phyloP scores from a whole-genome alignment of 2,888 invertebrate genomes.

The Agrotis ipsilon region DNA sequence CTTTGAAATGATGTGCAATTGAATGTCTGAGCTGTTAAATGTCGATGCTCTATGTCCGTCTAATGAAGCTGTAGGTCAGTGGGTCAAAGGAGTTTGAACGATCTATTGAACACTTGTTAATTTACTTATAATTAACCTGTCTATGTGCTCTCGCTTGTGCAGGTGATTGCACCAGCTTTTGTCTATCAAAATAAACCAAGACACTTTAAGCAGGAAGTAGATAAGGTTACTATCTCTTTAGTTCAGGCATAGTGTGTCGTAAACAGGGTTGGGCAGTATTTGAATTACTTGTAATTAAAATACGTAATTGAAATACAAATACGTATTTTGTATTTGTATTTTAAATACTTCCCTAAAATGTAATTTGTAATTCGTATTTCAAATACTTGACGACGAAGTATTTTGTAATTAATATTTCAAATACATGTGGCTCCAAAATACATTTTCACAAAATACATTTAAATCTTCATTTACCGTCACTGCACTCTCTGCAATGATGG shows the following conservation, averaged over 20 bases:
- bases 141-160: slow-evolving; percentile 2
- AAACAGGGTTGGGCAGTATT: slow-evolving; percentile 23
- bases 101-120: slow-evolving; percentile 25
- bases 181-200: background rate
- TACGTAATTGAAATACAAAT: slow-evolving; percentile 71
- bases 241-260: background rate
- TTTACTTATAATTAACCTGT: slow-evolving; percentile 35
- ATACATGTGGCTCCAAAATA: too few species aligned
- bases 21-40: slow-evolving; percentile 19
- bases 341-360: background rate
- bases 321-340: slow-evolving; percentile 18
- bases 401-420: too few species aligned
- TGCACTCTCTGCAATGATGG: too few species aligned
- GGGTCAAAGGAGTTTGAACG: slow-evolving; percentile 51
- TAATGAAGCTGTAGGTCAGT: slow-evolving; percentile 55
- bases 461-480: too few species aligned
- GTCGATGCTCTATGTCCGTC: slow-evolving; percentile 29
- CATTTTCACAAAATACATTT: too few species aligned
- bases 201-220: background rate
- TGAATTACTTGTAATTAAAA: slow-evolving; percentile 68
- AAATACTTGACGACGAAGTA: too few species aligned
- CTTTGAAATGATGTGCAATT: slow-evolving; percentile 28
- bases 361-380: too few species aligned
- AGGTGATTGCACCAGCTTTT: slow-evolving; percentile 13
- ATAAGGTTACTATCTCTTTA: background rate